Conservation (phyloP, 2,888 invertebrate species). For the Xylota sylvarum region DNA sequence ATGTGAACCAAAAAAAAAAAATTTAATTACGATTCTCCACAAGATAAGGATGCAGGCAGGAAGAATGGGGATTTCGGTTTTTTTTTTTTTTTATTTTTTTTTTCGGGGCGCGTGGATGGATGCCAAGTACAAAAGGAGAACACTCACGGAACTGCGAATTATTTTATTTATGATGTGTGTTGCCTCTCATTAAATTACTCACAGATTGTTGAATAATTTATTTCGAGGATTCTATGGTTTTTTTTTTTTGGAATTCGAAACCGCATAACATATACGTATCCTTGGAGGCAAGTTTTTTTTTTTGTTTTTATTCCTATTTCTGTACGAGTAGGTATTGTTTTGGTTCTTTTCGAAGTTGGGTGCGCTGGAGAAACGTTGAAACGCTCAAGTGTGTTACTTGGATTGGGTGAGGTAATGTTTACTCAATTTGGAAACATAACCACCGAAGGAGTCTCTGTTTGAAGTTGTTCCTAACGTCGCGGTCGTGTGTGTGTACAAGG, state of each 20-base stretch:
- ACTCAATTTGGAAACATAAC: slow-evolving; percentile 61
- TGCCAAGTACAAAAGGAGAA: slow-evolving; percentile 67
- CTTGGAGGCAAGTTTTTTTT: slow-evolving; percentile 30
- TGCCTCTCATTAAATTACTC: slow-evolving; percentile 79
- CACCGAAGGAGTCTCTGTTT: slow-evolving; percentile 34
- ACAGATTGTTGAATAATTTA: slow-evolving; percentile 78
- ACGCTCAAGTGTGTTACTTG: slow-evolving; percentile 64
- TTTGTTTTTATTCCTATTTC: not conserved
- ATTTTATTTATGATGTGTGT: slow-evolving; percentile 79
- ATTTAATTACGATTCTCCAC: slow-evolving; percentile 73
- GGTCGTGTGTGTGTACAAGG: not conserved
- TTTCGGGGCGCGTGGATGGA: slow-evolving; percentile 42
- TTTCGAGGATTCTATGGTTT: slow-evolving; percentile 53
- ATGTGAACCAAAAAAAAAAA: slow-evolving; percentile 19
- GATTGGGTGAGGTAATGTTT: slow-evolving; percentile 61
- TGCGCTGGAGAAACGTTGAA: too few species aligned
- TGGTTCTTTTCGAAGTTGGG: not conserved
- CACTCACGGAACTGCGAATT: slow-evolving; percentile 71
- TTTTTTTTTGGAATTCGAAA: slow-evolving; percentile 42
- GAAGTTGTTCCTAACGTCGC: not conserved
- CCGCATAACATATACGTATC: slow-evolving; percentile 63
- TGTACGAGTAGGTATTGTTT: slow-evolving; percentile 55
- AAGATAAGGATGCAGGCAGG: slow-evolving; percentile 68
- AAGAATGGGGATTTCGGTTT: slow-evolving; percentile 8
- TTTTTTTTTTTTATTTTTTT: not conserved